Evolutionary conservation across 1,140 invertebrate genomes (phyloP).

Genomic region (Amphibalanus amphitrite): DNA sequence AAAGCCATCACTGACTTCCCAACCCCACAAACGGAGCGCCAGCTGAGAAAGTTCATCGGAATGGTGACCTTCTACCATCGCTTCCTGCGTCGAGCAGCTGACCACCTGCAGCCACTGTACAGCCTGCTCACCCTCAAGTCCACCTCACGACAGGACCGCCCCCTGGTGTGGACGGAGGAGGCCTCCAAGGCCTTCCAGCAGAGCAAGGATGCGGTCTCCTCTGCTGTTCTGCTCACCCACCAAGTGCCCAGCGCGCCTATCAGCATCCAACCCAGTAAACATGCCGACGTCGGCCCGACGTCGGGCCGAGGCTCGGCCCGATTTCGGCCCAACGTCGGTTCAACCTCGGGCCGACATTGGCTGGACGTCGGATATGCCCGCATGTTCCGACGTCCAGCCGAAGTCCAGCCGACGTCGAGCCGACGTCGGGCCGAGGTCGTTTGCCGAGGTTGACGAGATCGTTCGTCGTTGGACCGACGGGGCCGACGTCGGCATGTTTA

Average conservation of each 20-base stretch:
- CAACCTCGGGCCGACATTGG: too few relatives aligned
- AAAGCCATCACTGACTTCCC: conserved; percentile 24
- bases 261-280: too few relatives aligned
- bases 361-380: too few relatives aligned
- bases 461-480: too few relatives aligned
- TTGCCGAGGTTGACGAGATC: too few relatives aligned
- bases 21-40: conserved; percentile 20
- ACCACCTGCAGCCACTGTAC: conserved; percentile 12
- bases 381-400: too few relatives aligned
- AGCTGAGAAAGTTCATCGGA: conserved; percentile 24
- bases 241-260: background rate
- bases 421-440: too few relatives aligned
- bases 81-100: conserved; percentile 22
- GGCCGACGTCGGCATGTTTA: too few relatives aligned
- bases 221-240: background rate
- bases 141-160: background rate
- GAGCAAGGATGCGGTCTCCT: background rate
- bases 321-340: too few relatives aligned
- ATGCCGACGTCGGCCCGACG: too few relatives aligned
- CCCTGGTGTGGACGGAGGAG: background rate
- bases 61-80: conserved; percentile 27
- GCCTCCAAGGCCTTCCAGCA: background rate
- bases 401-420: too few relatives aligned
- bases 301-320: too few relatives aligned
- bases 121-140: background rate